phyloP scores from a whole-genome alignment of 2,888 invertebrate species.

The Sarcophaga variegata region DNA sequence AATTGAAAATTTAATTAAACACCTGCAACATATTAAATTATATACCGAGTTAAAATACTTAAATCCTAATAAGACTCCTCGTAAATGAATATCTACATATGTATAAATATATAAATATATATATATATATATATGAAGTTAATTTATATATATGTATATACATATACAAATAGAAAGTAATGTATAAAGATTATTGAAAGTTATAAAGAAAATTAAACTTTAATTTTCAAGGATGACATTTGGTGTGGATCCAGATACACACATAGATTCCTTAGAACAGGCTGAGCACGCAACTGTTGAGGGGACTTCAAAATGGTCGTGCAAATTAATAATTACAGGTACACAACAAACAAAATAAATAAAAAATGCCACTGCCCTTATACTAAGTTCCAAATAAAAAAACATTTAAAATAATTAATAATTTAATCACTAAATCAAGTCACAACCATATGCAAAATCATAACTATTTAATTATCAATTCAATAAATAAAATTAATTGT shows the following conservation, averaged over 20 bases:
- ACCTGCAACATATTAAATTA: neutral
- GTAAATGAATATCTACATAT: neutral
- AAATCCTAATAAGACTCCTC: neutral
- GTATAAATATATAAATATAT: neutral
- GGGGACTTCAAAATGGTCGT: slow-evolving; percentile 99
- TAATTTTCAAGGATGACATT: slow-evolving; percentile 93
- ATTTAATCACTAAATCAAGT: slow-evolving; percentile 40
- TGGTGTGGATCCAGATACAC: slow-evolving; percentile 98
- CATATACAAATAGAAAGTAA: neutral
- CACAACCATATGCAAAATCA: slow-evolving; percentile 44
- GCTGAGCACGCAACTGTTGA: slow-evolving; percentile 98
- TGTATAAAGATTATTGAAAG: neutral
- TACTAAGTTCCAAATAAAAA: slow-evolving; percentile 25
- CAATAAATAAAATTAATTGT: slow-evolving; percentile 5
- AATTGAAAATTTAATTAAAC: slow-evolving; percentile 61
- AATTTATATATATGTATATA: neutral
- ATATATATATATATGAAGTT: neutral
- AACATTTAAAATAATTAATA: slow-evolving; percentile 5
- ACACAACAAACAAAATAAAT: slow-evolving; percentile 77
- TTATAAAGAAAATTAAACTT: slow-evolving; percentile 41
- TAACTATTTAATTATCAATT: slow-evolving; percentile 25
- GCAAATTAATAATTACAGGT: slow-evolving; percentile 99
- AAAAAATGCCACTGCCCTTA: slow-evolving; percentile 35
- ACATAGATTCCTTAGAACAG: slow-evolving; percentile 98
- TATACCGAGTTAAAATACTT: neutral